These are phyloP conservation scores for Patagioenas fasciata DNA, from an alignment of 2,113 vertebrate species.

Conservation along the genomic window DNA sequence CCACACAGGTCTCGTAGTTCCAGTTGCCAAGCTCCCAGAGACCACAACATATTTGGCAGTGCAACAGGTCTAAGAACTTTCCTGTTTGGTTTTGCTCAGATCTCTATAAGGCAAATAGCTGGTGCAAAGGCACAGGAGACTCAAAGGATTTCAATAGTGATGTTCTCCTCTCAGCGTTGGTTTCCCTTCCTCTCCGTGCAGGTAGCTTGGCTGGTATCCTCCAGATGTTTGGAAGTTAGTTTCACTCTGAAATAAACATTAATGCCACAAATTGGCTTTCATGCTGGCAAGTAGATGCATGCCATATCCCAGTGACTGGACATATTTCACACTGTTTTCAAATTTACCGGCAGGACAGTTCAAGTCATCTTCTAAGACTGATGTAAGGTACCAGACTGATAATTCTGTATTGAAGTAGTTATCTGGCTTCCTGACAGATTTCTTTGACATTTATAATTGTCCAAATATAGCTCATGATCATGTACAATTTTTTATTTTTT, in stretches of 20 bases:
- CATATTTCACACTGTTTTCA: background rate
- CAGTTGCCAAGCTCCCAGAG: conserved; percentile 44
- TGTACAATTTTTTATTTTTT: background rate
- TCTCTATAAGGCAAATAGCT: conserved; percentile 18
- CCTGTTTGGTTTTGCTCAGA: conserved; percentile 71
- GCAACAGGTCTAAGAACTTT: conserved; percentile 66
- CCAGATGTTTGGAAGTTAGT: background rate
- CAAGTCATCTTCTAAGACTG: background rate
- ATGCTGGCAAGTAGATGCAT: background rate
- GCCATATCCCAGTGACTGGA: background rate
- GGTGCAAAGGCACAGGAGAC: conserved; percentile 30
- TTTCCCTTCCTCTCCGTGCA: background rate
- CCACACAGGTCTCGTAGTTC: conserved; percentile 39
- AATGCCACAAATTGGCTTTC: background rate
- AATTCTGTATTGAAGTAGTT: background rate
- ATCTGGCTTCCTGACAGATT: background rate
- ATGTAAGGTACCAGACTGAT: background rate
- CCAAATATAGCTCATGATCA: background rate
- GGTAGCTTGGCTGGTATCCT: background rate
- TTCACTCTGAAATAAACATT: conserved; percentile 24
- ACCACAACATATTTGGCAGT: conserved; percentile 72
- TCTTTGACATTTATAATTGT: background rate
- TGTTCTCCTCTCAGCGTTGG: background rate
- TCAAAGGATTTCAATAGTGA: background rate
- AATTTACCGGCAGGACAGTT: background rate